Evolutionary conservation across 2,888 invertebrate species (phyloP).

Genomic region (Pterostichus madidus): DNA sequence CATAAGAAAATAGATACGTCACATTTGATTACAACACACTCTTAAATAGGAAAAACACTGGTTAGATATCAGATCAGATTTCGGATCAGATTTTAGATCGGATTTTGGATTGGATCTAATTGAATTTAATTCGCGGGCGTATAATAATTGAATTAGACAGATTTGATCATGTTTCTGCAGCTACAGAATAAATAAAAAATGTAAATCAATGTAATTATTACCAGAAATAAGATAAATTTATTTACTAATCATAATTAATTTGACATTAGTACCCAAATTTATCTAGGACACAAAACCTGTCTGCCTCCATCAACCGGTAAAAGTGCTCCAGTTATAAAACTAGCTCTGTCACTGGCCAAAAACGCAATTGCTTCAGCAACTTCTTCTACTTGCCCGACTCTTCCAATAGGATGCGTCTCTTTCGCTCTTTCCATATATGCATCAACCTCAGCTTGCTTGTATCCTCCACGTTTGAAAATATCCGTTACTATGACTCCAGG

Average conservation of each 20-base stretch:
- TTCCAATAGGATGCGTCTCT: constrained; percentile 80
- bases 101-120: too few relatives aligned
- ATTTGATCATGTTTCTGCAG: too few relatives aligned
- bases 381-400: constrained; percentile 78
- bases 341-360: constrained; percentile 79
- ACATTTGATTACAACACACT: too few relatives aligned
- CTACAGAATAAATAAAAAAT: too few relatives aligned
- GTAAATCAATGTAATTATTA: not conserved
- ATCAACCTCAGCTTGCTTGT: constrained; percentile 39
- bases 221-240: not conserved
- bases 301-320: constrained; percentile 82
- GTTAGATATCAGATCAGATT: too few relatives aligned
- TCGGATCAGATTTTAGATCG: too few relatives aligned
- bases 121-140: too few relatives aligned
- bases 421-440: constrained; percentile 79
- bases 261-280: not conserved
- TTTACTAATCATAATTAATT: not conserved
- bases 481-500: constrained; percentile 80
- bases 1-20: too few relatives aligned
- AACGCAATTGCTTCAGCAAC: constrained; percentile 80
- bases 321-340: constrained; percentile 80
- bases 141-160: too few relatives aligned
- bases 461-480: constrained; percentile 28
- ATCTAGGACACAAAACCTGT: constrained; percentile 70
- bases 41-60: too few relatives aligned